These are phyloP conservation scores for Masnerella sp. DNA, from an alignment of 2,888 invertebrate species.

Conservation along the genomic window DNA sequence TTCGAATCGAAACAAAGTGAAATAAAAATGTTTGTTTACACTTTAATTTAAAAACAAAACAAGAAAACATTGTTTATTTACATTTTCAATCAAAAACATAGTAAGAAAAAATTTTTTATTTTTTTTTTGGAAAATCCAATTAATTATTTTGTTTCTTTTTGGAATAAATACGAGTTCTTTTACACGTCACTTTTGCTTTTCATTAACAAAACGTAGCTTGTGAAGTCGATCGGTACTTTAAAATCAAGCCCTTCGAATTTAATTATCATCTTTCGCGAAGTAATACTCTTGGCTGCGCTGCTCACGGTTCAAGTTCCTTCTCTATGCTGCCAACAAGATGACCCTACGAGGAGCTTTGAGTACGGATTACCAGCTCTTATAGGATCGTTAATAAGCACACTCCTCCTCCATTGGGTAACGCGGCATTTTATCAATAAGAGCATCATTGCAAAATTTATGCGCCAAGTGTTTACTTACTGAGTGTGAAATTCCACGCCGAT, in stretches of 20 bases:
- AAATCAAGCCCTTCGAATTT: conserved; percentile 21
- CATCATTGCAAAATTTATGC: conserved; percentile 22
- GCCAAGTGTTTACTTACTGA: conserved; percentile 14
- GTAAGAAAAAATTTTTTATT: too few relatives aligned
- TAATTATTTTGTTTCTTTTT: background rate
- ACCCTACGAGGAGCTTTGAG: conserved; percentile 30
- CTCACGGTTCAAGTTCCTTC: conserved; percentile 33
- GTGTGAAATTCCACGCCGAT: conserved; percentile 2
- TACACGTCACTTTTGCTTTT: conserved; percentile 15
- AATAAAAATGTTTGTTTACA: too few relatives aligned
- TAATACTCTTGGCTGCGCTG: conserved; percentile 18
- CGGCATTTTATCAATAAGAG: conserved; percentile 26
- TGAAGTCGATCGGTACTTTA: conserved; percentile 9
- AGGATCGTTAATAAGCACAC: conserved; percentile 38
- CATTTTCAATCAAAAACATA: too few relatives aligned
- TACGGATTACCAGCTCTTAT: conserved; percentile 8
- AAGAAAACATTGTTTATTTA: too few relatives aligned
- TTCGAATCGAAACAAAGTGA: too few relatives aligned
- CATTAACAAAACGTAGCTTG: conserved; percentile 7
- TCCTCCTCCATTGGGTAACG: conserved; percentile 1
- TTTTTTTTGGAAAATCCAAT: too few relatives aligned
- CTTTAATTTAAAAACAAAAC: too few relatives aligned
- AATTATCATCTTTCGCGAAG: conserved; percentile 31
- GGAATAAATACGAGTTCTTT: background rate
- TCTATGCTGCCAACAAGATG: conserved; percentile 32